Conservation (phyloP, 2,113 vertebrate genomes). For the Myanophis thanlyinensis region DNA sequence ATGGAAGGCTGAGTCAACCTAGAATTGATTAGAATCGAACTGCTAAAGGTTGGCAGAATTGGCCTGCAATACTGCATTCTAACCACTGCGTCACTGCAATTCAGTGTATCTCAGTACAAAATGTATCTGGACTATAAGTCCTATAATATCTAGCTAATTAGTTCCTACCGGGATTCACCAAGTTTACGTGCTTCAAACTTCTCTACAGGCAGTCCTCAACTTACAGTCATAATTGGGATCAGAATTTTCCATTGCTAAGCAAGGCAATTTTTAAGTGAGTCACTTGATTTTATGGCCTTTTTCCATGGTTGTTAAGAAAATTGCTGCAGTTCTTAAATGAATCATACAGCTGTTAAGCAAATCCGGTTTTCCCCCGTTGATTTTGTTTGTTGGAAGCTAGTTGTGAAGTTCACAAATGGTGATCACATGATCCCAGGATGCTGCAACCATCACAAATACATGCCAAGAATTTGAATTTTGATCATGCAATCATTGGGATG, state of each 20-base stretch:
- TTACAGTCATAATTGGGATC: not conserved
- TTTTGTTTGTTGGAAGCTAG: not conserved
- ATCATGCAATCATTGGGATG: not conserved
- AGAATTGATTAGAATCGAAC: not conserved
- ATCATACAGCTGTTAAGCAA: not conserved
- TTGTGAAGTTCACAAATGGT: not conserved
- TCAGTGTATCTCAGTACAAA: not conserved
- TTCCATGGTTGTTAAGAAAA: not conserved
- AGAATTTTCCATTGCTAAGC: not conserved
- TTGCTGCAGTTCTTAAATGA: not conserved
- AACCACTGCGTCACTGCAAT: not conserved
- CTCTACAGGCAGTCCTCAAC: not conserved
- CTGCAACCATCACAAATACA: not conserved
- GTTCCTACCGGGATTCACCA: not conserved
- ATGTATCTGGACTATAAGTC: not conserved
- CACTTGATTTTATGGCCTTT: not conserved
- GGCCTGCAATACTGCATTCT: not conserved
- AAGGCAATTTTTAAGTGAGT: not conserved
- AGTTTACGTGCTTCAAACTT: not conserved
- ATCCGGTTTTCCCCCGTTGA: not conserved
- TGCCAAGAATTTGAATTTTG: not conserved
- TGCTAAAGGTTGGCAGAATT: not conserved
- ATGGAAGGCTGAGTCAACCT: not conserved
- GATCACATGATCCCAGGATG: not conserved
- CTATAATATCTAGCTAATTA: not conserved